Conservation (phyloP, 2,113 vertebrate genomes). For the Enhydra lutris region DNA sequence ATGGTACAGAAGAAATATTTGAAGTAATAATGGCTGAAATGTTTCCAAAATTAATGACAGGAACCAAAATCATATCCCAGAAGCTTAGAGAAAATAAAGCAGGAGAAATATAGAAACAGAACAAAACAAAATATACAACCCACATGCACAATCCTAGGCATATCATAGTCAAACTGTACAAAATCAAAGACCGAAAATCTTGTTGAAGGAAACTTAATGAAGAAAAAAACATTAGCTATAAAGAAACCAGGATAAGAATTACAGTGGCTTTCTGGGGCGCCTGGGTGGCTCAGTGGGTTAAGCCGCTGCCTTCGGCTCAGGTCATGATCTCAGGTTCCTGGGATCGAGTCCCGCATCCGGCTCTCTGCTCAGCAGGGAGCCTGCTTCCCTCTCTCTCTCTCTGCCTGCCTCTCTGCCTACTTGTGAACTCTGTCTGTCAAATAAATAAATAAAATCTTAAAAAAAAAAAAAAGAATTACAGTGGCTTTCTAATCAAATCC, state of each 20-base stretch:
- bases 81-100: background rate
- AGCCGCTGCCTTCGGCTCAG: too few species aligned
- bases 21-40: background rate
- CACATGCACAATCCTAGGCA: rapidly evolving
- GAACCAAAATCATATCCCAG: background rate
- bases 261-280: background rate
- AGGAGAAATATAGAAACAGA: background rate
- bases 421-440: too few species aligned
- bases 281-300: too few species aligned
- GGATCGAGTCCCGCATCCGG: too few species aligned
- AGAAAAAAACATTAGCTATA: background rate
- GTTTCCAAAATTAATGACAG: background rate
- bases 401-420: too few species aligned
- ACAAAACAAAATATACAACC: background rate
- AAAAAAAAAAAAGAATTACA: too few species aligned
- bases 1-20: background rate
- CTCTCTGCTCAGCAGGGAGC: too few species aligned
- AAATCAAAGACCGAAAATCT: background rate
- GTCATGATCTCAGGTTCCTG: too few species aligned
- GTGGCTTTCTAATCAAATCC: background rate
- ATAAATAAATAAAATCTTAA: too few species aligned
- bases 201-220: background rate
- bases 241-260: background rate
- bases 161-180: background rate
- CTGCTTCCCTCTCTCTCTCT: too few species aligned